Base-by-base conservation (phyloP, 2,797 vertebrate genomes). In the Lophius americanus region DNA sequence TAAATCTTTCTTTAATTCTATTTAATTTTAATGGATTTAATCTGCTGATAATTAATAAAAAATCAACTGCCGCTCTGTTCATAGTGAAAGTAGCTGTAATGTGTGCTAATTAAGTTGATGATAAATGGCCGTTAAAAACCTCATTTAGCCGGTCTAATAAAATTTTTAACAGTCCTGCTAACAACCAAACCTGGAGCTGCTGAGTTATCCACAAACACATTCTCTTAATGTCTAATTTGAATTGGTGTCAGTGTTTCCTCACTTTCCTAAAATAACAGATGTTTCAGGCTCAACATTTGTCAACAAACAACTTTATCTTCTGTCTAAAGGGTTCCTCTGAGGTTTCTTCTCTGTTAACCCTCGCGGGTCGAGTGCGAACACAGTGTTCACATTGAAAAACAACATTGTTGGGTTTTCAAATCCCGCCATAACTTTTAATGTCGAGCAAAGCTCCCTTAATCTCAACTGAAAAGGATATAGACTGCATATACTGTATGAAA, bases 71-170 rank as follows among this genome's bases (percentile, higher is more conserved):
- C 0, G n/a, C 64, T 70, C 57, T 36, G 41, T 62, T 54, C 55
- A 53, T 61, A 68, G 39, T 9, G 59, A 68, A 66, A 74, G 72
- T 7, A 7, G 67, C 56, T 47, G 57, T 64, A 59, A 61, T 55
- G 68, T 70, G 81, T 75, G 67, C 72, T 78, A 79, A 89, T 87
- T 75, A 85, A 60, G 35, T 59, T 36, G 5, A 73, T 75, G 85
- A 81, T 60, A 47, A 82, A 85, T 43, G 38, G 55, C 49, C 12
- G 3, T 33, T 38, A 37, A 36, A 57, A 63, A 73, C 47, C 66
- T 79, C 9, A 70, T 85, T 82, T 59, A 59, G 42, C 63, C 71
- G 39, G 50, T 78, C 75, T 71, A 57, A 59, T 70, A 14, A 49
- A 65, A 44, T 71, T 63, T 75, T 33, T 57, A 79, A n/a, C 1